Evolutionary conservation across 2,113 vertebrate genomes (phyloP).

Genomic region (Chroicocephalus ridibundus): DNA sequence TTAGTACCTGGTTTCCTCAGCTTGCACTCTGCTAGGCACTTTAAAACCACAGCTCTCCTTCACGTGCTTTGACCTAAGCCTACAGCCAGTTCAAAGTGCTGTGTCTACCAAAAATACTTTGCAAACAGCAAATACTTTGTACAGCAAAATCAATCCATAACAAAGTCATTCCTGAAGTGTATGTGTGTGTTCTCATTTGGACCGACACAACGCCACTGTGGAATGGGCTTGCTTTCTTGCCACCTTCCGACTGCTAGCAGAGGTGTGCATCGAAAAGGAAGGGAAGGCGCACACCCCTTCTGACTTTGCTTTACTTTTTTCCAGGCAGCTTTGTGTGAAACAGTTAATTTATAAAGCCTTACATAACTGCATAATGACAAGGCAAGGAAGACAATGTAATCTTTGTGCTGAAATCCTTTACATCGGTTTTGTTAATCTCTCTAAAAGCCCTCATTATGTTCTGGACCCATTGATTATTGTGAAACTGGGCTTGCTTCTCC

Average conservation of each 20-base stretch:
- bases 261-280: neutral
- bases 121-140: neutral
- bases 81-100: neutral
- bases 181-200: neutral
- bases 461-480: neutral
- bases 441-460: neutral
- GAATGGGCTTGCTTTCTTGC: neutral
- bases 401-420: constrained; percentile 30
- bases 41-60: neutral
- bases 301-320: neutral
- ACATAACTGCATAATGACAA: constrained; percentile 11
- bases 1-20: neutral
- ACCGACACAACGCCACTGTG: neutral
- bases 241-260: neutral
- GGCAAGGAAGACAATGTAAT: neutral
- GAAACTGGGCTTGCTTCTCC: neutral
- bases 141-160: neutral
- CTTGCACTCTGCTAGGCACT: neutral
- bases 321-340: neutral
- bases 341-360: constrained; percentile 7
- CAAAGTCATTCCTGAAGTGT: neutral
- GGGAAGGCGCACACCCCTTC: neutral
- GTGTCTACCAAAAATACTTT: neutral
- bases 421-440: constrained; percentile 25
- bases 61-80: neutral